Evolutionary conservation across 2,113 vertebrate genomes (phyloP), one percentile per base, ranked within the genome.

Genomic region (Reinhardtius hippoglossoides): DNA sequence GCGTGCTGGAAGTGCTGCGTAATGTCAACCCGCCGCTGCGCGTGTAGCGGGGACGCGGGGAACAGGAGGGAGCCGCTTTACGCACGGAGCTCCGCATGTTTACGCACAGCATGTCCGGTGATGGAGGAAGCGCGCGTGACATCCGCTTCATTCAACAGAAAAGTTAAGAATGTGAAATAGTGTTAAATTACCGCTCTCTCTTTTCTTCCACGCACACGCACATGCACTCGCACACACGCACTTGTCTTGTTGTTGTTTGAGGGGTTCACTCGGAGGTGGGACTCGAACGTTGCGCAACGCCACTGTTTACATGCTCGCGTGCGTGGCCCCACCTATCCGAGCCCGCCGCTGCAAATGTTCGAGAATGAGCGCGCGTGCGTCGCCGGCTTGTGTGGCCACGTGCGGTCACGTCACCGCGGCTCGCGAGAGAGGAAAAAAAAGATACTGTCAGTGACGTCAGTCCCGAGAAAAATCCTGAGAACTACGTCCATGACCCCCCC

Each of bases 241-340:
- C n/a, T n/a, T n/a, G n/a, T n/a, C 15, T 4, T 15, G 46, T 15
- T 16, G 5, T 16, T 50, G 46, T 50, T 18, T 18, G 46, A 7
- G 1, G 46, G 46, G 18, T 18, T 6, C 46, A 12, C 37, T 10
- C 37, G 62, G 52, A 56, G 54, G 15, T 13, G 65, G 56, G 77
- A 63, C 42, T 52, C 52, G 23, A 64, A 63, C 73, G 81, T 93
- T 94, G 92, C 91, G 92, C 90, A 92, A 93, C 89, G 24, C 62
- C 70, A 86, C 91, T 95, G 94, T 95, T 95, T 93, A 94, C 92
- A 89, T 87, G 91, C 79, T 77, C 59, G 72, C 84, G 58, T 85
- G 18, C 24, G 7, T 12, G 84, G 92, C 93, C 91, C 92, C 93
- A 87, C 94, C 94, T 90, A 87, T 83, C 12, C 20, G 8, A 44